Base-by-base conservation (phyloP, 2,797 vertebrate genomes). In the Chloroceryle inda region DNA sequence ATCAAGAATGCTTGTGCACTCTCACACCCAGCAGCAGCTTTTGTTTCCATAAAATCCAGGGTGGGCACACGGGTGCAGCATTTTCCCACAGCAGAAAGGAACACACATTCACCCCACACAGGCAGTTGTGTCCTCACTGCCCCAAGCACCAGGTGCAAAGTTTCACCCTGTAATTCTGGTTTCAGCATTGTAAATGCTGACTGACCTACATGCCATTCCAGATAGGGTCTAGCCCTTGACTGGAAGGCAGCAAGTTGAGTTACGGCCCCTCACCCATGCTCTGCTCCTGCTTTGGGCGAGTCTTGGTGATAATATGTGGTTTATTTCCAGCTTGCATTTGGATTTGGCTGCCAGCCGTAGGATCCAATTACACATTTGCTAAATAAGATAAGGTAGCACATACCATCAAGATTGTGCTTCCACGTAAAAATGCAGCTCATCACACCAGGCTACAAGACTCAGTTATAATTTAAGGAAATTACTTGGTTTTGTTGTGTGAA, bases 301-400 rank as follows among this genome's bases (percentile, higher is more conserved):
- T 83, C 75, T 13, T 27, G 13, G 55, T 77, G 76, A 35, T 64
- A 59, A 82, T 13, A 66, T 0, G 19, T 50, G 52, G 85, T 80
- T 89, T 77, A 77, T 80, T 94, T 89, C 78, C 81, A 87, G 84
- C 64, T 85, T 61, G 64, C 20, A 91, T 55, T 55, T 94, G 59
- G 62, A 72, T 68, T 63, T 94, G 92, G 92, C 89, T 93, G 82
- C 45, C 66, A 92, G 95, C 89, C 87, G 85, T 35, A 55, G 67
- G 73, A 78, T 94, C 82, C 73, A 78, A 52, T 96, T 83, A 86
- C 91, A 76, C 69, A 67, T 66, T 78, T 55, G 42, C 79, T 91
- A 62, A 78, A 2, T 59, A 49, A 86, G 89, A 94, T 93, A 92
- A 94, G 83, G 55, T 8, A 67, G 55, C 3, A 8, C 31, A 23